phyloP scores from a whole-genome alignment of 1,140 invertebrate genomes.

The Pseudoatta argentina region DNA sequence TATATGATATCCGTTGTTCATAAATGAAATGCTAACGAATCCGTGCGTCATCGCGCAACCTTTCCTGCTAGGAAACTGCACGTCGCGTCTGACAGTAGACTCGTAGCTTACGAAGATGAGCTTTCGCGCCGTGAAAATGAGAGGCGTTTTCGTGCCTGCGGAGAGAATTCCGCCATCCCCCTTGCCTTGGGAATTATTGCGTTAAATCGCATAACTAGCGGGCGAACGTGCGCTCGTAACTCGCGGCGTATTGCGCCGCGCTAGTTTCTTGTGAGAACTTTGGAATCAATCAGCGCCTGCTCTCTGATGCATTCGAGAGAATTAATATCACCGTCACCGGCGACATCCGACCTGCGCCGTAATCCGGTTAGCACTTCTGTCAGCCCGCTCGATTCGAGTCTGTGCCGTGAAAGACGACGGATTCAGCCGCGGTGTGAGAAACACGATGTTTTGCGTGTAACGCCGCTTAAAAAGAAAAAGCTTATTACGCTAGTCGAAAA shows the following conservation, averaged over 20 bases:
- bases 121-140: slow-evolving; percentile 67
- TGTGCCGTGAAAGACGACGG: slow-evolving; percentile 48
- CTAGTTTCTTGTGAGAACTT: slow-evolving; percentile 75
- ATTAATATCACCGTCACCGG: slow-evolving; percentile 75
- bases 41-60: slow-evolving; percentile 67
- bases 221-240: slow-evolving; percentile 75
- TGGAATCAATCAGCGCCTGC: slow-evolving; percentile 75
- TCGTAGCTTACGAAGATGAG: slow-evolving; percentile 65
- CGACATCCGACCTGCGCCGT: slow-evolving; percentile 72
- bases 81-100: slow-evolving; percentile 70
- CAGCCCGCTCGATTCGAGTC: slow-evolving; percentile 55
- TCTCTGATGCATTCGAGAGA: slow-evolving; percentile 76
- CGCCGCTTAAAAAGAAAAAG: background rate
- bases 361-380: slow-evolving; percentile 69
- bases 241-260: slow-evolving; percentile 71
- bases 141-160: slow-evolving; percentile 71
- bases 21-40: slow-evolving; percentile 76
- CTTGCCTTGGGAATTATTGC: slow-evolving; percentile 71
- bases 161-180: slow-evolving; percentile 40
- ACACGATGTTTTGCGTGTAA: slow-evolving; percentile 11
- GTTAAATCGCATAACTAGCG: slow-evolving; percentile 76
- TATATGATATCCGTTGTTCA: slow-evolving; percentile 27
- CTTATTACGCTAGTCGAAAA: background rate
- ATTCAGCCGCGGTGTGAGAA: slow-evolving; percentile 29
- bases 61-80: slow-evolving; percentile 66